Base-by-base conservation (phyloP, 2,888 invertebrate species). In the Agapostemon virescens region DNA sequence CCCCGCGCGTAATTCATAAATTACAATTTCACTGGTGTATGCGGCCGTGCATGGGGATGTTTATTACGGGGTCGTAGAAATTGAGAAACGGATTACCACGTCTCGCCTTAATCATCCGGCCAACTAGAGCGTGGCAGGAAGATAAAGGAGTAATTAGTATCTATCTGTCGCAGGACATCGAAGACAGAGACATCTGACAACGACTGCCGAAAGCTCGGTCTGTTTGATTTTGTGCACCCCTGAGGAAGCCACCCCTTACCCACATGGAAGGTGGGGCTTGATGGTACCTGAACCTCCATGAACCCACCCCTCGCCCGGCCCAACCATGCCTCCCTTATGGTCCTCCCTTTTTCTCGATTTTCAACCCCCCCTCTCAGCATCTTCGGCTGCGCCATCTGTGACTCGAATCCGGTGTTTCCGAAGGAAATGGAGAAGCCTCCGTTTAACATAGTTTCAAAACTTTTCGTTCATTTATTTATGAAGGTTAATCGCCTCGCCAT, bases 181-280 rank as follows among this genome's bases (percentile, higher is more conserved):
- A 79, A 84, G 82, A 86, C 84, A 88, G 86, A 87, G 90, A 88
- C 91, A 92, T 91, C 92, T 90, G 81, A 83, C 86, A 89, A 87
- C 71, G 82, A 86, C 87, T 79, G 77, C 63, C 67, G 52, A 83
- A 90, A 91, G 87, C 74, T 86, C 70, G 77, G 38, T 55, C 26
- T 69, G 77, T 83, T 81, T 84, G 87, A 88, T 88, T 90, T 90
- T 90, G 89, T 89, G 74, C 90, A 90, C 87, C 91, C 90, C 89
- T 90, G 80, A 80, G 78, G 79, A 83, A 79, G 82, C 87, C 86
- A 87, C 79, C 84, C 86, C 88, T 86, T 84, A 49, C 78, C 79
- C 74, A 75, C 80, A 77, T 76, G 79, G 82, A 88, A 85, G 90
- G 90, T 89, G 90, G 90, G 89, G 88, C 90, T 87, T 89, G 73